phyloP scores from a whole-genome alignment of 2,113 vertebrate species.

The Phyllostomus discolor region DNA sequence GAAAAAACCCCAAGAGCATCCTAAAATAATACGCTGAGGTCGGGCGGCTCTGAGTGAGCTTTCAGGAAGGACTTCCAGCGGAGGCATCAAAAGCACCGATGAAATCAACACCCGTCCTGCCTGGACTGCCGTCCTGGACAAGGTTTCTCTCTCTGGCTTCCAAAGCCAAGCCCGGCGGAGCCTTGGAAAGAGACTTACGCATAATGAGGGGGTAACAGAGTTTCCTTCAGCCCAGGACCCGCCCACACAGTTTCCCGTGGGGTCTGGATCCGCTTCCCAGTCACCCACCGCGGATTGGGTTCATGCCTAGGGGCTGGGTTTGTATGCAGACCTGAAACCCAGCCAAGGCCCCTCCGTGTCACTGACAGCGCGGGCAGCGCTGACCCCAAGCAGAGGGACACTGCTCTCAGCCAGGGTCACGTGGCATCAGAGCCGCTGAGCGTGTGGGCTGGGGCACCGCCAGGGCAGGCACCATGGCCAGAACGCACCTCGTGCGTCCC shows the following conservation, averaged over 20 bases:
- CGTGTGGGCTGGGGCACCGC: background rate
- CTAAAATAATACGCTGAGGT: constrained; percentile 75
- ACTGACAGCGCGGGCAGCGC: background rate
- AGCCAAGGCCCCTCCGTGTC: background rate
- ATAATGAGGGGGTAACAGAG: background rate
- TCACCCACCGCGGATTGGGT: background rate
- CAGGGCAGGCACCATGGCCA: background rate
- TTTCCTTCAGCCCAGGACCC: background rate
- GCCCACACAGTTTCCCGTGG: background rate
- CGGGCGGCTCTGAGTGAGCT: constrained; percentile 65
- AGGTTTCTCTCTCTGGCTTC: background rate
- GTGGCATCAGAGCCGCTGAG: background rate
- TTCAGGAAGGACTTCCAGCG: constrained; percentile 56
- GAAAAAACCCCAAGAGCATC: constrained; percentile 4
- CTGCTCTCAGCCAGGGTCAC: background rate
- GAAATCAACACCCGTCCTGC: background rate
- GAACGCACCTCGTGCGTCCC: background rate
- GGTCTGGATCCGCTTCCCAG: background rate
- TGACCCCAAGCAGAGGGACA: background rate
- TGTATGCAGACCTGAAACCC: background rate
- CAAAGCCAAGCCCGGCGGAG: background rate
- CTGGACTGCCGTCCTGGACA: background rate
- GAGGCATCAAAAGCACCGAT: background rate
- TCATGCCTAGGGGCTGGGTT: background rate
- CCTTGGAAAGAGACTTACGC: background rate